Evolutionary conservation across 30 jellyfish, hydroid and myxozoan genomes (phyloP), one percentile per base, ranked within the genome.

Genomic region (Turritopsis dohrnii): DNA sequence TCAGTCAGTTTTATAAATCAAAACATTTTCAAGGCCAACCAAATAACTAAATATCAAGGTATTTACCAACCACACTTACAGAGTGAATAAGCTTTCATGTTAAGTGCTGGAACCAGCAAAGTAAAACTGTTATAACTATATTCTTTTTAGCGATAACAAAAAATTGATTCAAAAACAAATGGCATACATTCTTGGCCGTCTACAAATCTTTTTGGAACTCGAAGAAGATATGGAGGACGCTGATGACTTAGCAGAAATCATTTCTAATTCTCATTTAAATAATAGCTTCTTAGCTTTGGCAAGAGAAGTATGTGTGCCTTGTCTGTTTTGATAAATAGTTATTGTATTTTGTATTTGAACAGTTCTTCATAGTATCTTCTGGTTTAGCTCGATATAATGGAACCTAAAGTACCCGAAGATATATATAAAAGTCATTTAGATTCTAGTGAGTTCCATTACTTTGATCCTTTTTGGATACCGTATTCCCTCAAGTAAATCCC

Each of bases 371-470:
- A 13, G 13, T 69, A 7, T 23, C 77, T n/a, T 69, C 30, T 1
- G n/a, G 53, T 88, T 21, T 74, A 93, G 98, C 95, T 93, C 71
- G 98, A 88, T 76, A 93, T 93, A 29, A 93, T 93, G 98, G 98
- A 93, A 60, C 96, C 98, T 81, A 93, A 93, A 81, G 89, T 88
- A 21, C 98, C 98, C 23, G 98, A 93, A 73, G 96, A 93, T 88
- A 88, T 93, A 18, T 93, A 93, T 79, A 93, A 93, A 88, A 88
- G 96, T 52, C 98, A 93, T 82, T 77, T 93, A 22, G 98, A 93
- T 88, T 89, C 93, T 18, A 81, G 98, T 93, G 69, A 85, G 98
- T 74, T 22, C 1, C 29, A 1, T 66, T 21, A 1, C 76, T 66
- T 21, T 7, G 76, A 18, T 16, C 72, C 72, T 54, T 66, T 66